These are phyloP conservation scores for Corythaixoides concolor DNA, from an alignment of 2,113 vertebrate species.

Conservation along the genomic window DNA sequence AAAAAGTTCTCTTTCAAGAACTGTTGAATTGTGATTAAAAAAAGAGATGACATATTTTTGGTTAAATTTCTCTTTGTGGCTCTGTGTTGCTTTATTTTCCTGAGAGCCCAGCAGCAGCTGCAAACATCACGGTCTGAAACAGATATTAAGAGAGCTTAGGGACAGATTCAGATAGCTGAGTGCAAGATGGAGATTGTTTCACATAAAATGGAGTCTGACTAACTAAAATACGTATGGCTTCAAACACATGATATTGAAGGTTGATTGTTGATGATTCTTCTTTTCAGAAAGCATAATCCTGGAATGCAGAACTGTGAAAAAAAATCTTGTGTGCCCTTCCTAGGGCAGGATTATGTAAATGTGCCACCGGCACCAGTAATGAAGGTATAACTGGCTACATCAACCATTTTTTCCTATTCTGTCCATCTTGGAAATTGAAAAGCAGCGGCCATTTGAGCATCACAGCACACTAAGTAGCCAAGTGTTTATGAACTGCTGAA, in stretches of 20 bases:
- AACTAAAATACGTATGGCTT: neutral
- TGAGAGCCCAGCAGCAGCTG: neutral
- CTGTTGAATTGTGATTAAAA: neutral
- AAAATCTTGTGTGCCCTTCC: neutral
- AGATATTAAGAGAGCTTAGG: neutral
- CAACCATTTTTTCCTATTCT: neutral
- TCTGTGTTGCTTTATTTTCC: neutral
- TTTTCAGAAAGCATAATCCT: neutral
- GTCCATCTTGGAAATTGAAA: neutral
- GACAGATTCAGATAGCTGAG: neutral
- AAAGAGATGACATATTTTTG: fast-evolving
- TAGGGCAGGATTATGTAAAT: neutral
- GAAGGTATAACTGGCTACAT: neutral
- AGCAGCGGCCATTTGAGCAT: neutral
- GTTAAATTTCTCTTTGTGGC: neutral
- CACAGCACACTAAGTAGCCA: neutral
- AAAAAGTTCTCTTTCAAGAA: neutral
- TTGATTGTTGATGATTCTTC: neutral
- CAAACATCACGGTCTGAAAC: neutral
- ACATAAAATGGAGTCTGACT: neutral
- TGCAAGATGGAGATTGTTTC: neutral
- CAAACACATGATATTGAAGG: neutral
- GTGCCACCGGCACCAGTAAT: neutral
- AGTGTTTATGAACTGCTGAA: neutral
- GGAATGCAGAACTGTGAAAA: neutral